These are phyloP conservation scores for Plotosus lineatus DNA, from an alignment of 2,113 vertebrate species.

Conservation along the genomic window DNA sequence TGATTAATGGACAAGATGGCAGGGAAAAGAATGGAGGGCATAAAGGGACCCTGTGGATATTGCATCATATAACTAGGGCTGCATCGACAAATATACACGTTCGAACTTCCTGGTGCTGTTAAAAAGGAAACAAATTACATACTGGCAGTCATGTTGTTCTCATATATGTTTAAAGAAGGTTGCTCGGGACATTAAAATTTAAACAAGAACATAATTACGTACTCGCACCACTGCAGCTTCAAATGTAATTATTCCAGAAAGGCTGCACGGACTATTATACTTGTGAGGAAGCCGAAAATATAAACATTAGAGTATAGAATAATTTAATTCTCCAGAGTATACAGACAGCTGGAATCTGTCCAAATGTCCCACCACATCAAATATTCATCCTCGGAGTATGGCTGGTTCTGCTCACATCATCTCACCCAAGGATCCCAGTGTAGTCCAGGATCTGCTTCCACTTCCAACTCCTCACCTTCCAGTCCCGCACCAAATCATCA, in stretches of 20 bases:
- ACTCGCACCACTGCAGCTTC: slow-evolving; percentile 3
- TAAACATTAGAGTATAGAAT: slow-evolving; percentile 39
- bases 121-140: not conserved
- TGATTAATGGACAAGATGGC: slow-evolving; percentile 6
- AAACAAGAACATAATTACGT: slow-evolving; percentile 20
- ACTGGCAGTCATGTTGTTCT: not conserved
- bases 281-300: slow-evolving; percentile 13
- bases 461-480: slow-evolving; percentile 9
- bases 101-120: not conserved
- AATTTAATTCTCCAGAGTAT: slow-evolving; percentile 15
- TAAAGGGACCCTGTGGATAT: slow-evolving; percentile 1
- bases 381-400: not conserved
- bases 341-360: slow-evolving; percentile 12
- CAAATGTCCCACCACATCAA: not conserved
- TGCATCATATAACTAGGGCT: not conserved
- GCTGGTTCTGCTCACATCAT: not conserved
- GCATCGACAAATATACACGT: not conserved
- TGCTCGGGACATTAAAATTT: not conserved
- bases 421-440: not conserved
- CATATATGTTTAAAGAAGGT: not conserved
- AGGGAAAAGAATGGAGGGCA: slow-evolving; percentile 2
- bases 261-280: not conserved
- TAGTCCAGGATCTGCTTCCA: not conserved
- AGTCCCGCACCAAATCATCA: slow-evolving; percentile 36
- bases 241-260: slow-evolving; percentile 14